Evolutionary conservation across 2,888 invertebrate species (phyloP).

Genomic region (Tachina lurida): DNA sequence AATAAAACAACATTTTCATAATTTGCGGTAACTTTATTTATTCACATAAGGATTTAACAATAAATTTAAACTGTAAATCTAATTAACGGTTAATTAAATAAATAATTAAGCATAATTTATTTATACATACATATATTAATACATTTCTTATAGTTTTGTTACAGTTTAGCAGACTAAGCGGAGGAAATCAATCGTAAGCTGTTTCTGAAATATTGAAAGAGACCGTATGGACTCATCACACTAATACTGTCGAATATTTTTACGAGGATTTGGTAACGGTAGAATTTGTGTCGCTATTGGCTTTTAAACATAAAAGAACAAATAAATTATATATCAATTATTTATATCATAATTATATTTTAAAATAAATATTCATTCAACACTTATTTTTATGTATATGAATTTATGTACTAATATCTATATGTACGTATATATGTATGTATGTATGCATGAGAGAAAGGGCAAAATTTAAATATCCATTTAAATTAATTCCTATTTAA

Average conservation of each 20-base stretch:
- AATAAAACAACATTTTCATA: constrained; percentile 78
- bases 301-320: constrained; percentile 59
- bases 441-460: not conserved
- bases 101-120: constrained; percentile 34
- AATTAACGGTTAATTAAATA: constrained; percentile 50
- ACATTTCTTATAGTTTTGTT: constrained; percentile 14
- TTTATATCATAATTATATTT: not conserved
- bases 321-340: constrained; percentile 49
- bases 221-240: constrained; percentile 24
- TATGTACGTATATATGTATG: not conserved
- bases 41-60: constrained; percentile 66
- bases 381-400: not conserved
- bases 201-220: constrained; percentile 25
- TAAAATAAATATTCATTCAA: not conserved
- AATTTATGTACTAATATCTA: not conserved
- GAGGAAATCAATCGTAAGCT: constrained; percentile 31
- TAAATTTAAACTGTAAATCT: constrained; percentile 65
- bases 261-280: constrained; percentile 65
- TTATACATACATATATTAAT: constrained; percentile 25
- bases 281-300: constrained; percentile 66
- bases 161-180: constrained; percentile 47
- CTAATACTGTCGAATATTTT: constrained; percentile 48
- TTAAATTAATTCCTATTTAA: too few species aligned
- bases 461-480: not conserved
- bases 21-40: constrained; percentile 81